A percentile compares a stretch with the other conserved stretches of the same genome.
Conservation (phyloP, 2,797 vertebrate genomes). For the Smutsia temminckii region DNA sequence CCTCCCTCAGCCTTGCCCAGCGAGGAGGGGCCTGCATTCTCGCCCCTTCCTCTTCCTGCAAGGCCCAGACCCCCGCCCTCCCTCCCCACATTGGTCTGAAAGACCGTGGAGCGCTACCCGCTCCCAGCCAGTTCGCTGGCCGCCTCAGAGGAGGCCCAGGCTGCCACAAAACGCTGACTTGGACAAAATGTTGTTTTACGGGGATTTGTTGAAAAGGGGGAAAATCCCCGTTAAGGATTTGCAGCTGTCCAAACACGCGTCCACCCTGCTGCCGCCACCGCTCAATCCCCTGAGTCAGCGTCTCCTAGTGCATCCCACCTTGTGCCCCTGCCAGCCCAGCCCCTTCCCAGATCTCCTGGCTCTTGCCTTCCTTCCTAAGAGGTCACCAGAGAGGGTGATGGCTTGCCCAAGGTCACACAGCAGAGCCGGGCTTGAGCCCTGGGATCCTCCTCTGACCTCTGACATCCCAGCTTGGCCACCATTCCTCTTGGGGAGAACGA, state of each 20-base stretch:
- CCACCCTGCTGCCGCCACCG: conserved; percentile 69
- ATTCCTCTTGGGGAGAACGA: background rate
- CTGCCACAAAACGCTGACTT: conserved; percentile 81
- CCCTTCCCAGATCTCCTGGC: background rate
- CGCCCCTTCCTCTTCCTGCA: background rate
- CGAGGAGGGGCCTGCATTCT: background rate
- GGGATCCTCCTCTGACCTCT: background rate
- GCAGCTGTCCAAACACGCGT: conserved; percentile 87
- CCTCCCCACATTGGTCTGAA: background rate
- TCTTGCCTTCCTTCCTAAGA: conserved; percentile 26
- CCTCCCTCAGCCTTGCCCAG: no score
- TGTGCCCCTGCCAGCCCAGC: conserved; percentile 15
- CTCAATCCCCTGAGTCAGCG: conserved; percentile 83
- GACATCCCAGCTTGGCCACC: background rate
- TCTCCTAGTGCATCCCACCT: conserved; percentile 81
- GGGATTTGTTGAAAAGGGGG: conserved; percentile 83
- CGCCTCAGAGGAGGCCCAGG: conserved; percentile 61
- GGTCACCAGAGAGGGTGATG: conserved; percentile 41
- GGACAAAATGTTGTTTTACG: conserved; percentile 83
- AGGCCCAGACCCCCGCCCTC: background rate
- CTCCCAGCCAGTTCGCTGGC: conserved; percentile 49
- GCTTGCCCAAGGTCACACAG: conserved; percentile 26
- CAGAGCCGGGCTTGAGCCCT: background rate
- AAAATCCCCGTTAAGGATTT: conserved; percentile 84
- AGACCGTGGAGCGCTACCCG: background rate